Evolutionary conservation across 2,113 vertebrate species (phyloP), one percentile per base, ranked within the genome.

Genomic region (Ardeotis arabs): DNA sequence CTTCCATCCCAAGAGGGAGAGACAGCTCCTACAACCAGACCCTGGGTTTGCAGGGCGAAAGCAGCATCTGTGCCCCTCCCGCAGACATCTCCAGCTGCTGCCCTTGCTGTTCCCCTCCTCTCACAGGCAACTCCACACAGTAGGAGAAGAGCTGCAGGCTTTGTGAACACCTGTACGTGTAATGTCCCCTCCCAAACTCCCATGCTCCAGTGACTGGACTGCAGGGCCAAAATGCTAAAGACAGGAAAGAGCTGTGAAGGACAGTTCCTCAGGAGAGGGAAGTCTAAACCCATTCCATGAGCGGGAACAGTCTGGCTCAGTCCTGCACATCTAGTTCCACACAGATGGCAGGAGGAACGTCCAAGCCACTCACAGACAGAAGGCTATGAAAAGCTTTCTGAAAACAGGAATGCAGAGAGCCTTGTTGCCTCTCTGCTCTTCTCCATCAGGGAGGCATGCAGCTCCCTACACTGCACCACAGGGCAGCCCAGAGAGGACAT

Each of bases 301-400:
- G 95, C 39, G 12, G 68, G 84, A 97, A 96, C 5, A 16, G 89
- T 60, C 69, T 94, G 88, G 79, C 94, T 95, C 89, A 58, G 87
- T 82, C 72, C 78, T 85, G 66, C 78, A 90, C 68, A 77, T 95
- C 90, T 84, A 96, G 96, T 95, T 95, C 94, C 94, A 89, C 70
- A 62, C 73, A 95, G 89, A 96, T 87, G 92, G 93, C 89, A 96
- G 78, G 76, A 95, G 79, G 77, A 95, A 97, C 62, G 44, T 89
- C 91, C 13, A 0, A 92, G 63, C 44, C 52, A 53, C 28, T 89
- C 67, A 67, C n/a, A 83, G 58, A 67, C 27, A 94, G 62, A 87
- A 74, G 41, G 55, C 50, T 89, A 47, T 39, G 41, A 84, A 89
- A 79, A 92, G 52, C 64, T 73, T 82, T 87, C 74, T 49, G 37